These are phyloP conservation scores for Asteroscopus sphinx DNA, from an alignment of 2,888 invertebrate genomes.

Conservation along the genomic window DNA sequence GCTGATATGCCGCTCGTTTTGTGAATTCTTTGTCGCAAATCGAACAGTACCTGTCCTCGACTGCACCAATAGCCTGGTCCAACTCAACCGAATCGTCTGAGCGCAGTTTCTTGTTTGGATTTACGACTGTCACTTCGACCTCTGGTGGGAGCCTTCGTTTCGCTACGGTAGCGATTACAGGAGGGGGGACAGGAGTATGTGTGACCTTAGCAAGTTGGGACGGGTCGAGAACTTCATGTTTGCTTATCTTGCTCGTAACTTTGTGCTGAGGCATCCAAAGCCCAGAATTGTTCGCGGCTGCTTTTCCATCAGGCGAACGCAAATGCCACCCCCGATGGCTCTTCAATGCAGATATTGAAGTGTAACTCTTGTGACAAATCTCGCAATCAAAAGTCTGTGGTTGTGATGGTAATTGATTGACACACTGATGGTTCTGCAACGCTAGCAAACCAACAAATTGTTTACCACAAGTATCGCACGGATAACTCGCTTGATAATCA, in stretches of 20 bases:
- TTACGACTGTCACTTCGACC: constrained; percentile 87
- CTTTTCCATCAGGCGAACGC: constrained; percentile 89
- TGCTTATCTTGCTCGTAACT: constrained; percentile 87
- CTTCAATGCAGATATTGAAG: constrained; percentile 91
- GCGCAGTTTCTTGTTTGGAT: constrained; percentile 85
- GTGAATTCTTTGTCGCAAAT: constrained; percentile 91
- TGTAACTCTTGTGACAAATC: constrained; percentile 91
- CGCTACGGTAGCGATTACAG: constrained; percentile 65
- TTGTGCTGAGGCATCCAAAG: constrained; percentile 89
- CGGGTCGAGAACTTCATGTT: constrained; percentile 84
- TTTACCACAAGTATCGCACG: constrained; percentile 89
- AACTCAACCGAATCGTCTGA: constrained; percentile 85
- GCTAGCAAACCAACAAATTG: constrained; percentile 87
- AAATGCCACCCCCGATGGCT: constrained; percentile 92
- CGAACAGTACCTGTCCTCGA: constrained; percentile 89
- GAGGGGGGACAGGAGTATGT: constrained; percentile 54
- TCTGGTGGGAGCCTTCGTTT: constrained; percentile 86
- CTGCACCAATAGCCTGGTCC: constrained; percentile 78
- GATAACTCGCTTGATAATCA: constrained; percentile 87
- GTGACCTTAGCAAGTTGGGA: constrained; percentile 72
- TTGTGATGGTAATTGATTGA: constrained; percentile 76
- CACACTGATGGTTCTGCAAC: constrained; percentile 88
- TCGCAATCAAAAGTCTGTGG: constrained; percentile 90
- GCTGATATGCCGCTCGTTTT: constrained; percentile 90
- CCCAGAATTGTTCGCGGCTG: constrained; percentile 86